Conservation (phyloP, 2,113 vertebrate genomes). For the Chaetops frenatus region DNA sequence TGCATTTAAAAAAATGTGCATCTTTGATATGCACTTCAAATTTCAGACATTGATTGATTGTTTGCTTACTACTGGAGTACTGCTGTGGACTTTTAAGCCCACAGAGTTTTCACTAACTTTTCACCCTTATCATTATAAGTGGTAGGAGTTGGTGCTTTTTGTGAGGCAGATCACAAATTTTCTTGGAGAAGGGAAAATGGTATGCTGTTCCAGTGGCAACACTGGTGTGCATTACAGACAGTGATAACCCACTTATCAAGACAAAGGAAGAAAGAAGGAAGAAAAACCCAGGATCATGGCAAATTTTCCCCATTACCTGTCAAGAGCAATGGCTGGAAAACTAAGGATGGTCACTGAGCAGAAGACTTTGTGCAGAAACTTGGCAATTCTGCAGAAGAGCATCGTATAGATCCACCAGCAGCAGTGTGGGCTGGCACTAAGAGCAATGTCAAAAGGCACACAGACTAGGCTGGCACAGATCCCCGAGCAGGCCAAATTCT, state of each 20-base stretch:
- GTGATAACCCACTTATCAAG: neutral
- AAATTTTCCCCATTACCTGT: constrained; percentile 71
- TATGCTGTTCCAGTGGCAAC: neutral
- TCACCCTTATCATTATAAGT: neutral
- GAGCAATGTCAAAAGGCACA: constrained; percentile 92
- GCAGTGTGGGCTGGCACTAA: constrained; percentile 87
- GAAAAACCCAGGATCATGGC: neutral
- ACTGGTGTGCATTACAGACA: neutral
- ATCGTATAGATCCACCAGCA: constrained; percentile 92
- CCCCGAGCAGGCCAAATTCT: constrained; percentile 93
- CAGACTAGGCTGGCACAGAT: constrained; percentile 92
- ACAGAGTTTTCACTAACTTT: neutral
- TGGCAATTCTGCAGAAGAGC: constrained; percentile 88
- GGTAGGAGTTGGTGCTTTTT: neutral
- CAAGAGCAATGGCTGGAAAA: constrained; percentile 85
- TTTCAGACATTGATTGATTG: neutral
- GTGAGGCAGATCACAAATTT: neutral
- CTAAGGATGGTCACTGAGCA: constrained; percentile 94
- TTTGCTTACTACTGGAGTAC: neutral
- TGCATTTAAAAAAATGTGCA: neutral
- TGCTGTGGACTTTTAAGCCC: neutral
- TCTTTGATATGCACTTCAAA: neutral
- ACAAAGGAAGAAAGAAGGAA: neutral
- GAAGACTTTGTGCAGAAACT: constrained; percentile 96
- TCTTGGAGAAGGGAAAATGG: neutral